These are phyloP conservation scores for Chamaea fasciata DNA, from an alignment of 2,113 vertebrate genomes.

Conservation along the genomic window DNA sequence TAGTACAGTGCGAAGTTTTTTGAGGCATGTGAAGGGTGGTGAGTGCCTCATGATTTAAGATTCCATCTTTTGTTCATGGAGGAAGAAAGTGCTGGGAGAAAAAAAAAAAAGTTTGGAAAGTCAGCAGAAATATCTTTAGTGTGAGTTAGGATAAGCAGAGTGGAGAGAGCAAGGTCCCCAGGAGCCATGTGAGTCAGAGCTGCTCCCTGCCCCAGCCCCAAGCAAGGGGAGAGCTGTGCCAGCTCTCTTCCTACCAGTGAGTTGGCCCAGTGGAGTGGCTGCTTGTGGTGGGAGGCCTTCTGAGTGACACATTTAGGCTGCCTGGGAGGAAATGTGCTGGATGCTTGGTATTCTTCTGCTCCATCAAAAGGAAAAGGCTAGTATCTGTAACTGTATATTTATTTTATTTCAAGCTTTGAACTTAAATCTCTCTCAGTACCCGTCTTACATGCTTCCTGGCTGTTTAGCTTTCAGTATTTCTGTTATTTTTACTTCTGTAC, in stretches of 20 bases:
- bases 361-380: not conserved
- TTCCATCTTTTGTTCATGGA: not conserved
- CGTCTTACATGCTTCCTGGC: not conserved
- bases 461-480: not conserved
- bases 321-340: not conserved
- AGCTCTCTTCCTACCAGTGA: not conserved
- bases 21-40: not conserved
- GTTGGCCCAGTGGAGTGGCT: not conserved
- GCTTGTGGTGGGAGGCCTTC: not conserved
- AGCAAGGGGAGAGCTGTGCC: not conserved
- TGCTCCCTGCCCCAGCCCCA: not conserved
- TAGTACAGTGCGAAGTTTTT: not conserved
- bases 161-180: fast-evolving
- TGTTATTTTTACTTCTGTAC: not conserved
- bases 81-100: not conserved
- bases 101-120: not conserved
- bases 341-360: not conserved
- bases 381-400: not conserved
- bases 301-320: not conserved
- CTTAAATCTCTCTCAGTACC: not conserved
- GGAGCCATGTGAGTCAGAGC: not conserved
- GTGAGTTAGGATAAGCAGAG: not conserved
- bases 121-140: not conserved
- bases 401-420: not conserved
- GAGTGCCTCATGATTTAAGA: not conserved